Conservation (phyloP, 2,797 vertebrate species). For the Rallus crepitans region DNA sequence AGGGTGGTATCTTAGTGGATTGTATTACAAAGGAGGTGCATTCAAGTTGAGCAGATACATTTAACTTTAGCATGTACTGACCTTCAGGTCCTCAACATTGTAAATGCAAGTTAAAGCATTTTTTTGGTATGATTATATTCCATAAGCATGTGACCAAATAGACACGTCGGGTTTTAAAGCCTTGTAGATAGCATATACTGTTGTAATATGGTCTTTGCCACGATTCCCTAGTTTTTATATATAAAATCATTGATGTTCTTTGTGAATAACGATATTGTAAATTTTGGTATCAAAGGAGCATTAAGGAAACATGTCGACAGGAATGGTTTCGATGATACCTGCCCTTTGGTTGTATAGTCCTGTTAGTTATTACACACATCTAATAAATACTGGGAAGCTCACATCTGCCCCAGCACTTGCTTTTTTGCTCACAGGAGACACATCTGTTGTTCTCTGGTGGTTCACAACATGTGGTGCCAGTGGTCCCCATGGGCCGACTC, state of each 20-base stretch:
- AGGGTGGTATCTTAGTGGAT: background rate
- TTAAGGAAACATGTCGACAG: background rate
- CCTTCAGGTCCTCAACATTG: background rate
- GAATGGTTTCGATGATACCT: background rate
- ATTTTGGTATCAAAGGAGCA: background rate
- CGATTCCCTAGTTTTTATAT: background rate
- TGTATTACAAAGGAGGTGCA: background rate
- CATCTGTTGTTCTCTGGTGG: conserved; percentile 84
- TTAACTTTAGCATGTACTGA: background rate
- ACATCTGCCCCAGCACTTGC: background rate
- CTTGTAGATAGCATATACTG: background rate
- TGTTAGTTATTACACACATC: background rate
- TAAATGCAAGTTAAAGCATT: background rate
- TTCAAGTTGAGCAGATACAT: background rate
- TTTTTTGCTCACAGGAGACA: conserved; percentile 71
- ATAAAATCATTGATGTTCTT: background rate
- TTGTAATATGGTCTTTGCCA: background rate
- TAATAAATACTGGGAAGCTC: background rate
- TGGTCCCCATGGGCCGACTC: conserved; percentile 86
- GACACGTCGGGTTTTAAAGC: background rate
- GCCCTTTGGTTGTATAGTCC: background rate
- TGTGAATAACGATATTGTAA: background rate
- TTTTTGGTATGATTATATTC: background rate
- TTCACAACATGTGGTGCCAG: conserved; percentile 90
- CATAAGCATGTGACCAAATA: background rate